These are phyloP conservation scores for Eupithecia subumbrata DNA, from an alignment of 2,888 invertebrate genomes.

Conservation along the genomic window DNA sequence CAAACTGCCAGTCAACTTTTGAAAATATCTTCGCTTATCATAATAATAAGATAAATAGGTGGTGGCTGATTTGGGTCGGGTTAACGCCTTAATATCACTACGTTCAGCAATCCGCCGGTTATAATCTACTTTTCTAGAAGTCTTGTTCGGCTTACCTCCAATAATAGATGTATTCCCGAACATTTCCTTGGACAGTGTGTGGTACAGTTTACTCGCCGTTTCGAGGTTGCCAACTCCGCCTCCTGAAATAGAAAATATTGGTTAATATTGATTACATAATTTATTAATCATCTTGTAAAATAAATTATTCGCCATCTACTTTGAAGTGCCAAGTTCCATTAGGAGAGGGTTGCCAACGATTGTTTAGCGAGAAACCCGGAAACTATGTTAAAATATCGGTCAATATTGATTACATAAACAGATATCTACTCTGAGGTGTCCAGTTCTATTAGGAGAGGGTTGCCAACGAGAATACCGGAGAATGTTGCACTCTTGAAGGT, in stretches of 20 bases:
- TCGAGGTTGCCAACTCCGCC: constrained; percentile 70
- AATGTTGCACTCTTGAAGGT: background rate
- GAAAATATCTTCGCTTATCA: no score
- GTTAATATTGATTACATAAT: background rate
- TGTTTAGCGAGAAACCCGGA: background rate
- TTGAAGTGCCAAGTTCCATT: background rate
- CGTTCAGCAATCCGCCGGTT: no score
- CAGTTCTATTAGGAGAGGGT: background rate
- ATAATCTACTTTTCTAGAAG: background rate
- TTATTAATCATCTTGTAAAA: background rate
- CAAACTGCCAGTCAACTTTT: no score
- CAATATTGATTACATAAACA: no score
- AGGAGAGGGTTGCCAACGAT: background rate
- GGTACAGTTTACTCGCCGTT: constrained; percentile 72
- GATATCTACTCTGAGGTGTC: background rate
- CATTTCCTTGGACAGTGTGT: constrained; percentile 74
- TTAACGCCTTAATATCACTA: no score
- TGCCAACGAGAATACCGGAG: background rate
- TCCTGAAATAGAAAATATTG: constrained; percentile 48
- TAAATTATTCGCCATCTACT: background rate
- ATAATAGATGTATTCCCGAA: constrained; percentile 76
- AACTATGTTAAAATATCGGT: no score
- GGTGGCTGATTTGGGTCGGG: no score
- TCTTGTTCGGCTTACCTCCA: constrained; percentile 56
- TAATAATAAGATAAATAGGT: no score